These are phyloP conservation scores for Thymallus thymallus DNA, from an alignment of 2,113 vertebrate genomes.

Conservation along the genomic window DNA sequence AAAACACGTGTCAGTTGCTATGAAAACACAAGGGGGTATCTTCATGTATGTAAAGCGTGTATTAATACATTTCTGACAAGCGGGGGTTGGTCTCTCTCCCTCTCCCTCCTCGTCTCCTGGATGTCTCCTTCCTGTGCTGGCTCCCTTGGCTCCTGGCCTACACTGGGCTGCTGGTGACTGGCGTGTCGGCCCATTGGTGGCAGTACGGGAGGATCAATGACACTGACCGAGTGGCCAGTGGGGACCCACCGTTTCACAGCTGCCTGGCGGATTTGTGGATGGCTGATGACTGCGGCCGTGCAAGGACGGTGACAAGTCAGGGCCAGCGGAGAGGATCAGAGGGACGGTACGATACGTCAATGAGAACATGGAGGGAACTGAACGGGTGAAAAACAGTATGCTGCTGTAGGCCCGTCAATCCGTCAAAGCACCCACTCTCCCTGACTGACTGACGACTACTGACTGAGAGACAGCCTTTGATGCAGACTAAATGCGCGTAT, in stretches of 20 bases:
- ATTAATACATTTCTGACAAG: too few species aligned
- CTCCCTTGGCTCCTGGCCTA: background rate
- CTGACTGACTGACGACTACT: slow-evolving; percentile 8
- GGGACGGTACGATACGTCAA: slow-evolving; percentile 32
- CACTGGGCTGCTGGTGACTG: background rate
- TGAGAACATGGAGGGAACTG: slow-evolving; percentile 31
- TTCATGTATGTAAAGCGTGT: too few species aligned
- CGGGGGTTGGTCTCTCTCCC: too few species aligned
- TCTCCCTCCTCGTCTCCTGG: background rate
- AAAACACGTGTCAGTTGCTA: background rate
- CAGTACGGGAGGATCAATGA: slow-evolving; percentile 50
- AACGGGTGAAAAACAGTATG: slow-evolving; percentile 1
- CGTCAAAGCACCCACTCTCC: slow-evolving; percentile 5
- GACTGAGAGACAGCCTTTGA: too few species aligned
- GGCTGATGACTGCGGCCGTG: slow-evolving; percentile 45
- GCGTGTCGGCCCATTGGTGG: background rate
- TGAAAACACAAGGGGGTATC: background rate
- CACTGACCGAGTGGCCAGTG: slow-evolving; percentile 35
- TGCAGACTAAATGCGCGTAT: too few species aligned
- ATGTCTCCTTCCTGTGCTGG: background rate
- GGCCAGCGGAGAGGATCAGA: slow-evolving; percentile 12
- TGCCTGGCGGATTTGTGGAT: background rate
- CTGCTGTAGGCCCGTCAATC: slow-evolving; percentile 14
- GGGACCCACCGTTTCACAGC: slow-evolving; percentile 36
- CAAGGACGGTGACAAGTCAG: slow-evolving; percentile 41